A percentile compares a stretch with the other conserved stretches of the same genome.
Evolutionary conservation across 2,888 invertebrate genomes (phyloP).

Genomic region (Lobophora halterata): DNA sequence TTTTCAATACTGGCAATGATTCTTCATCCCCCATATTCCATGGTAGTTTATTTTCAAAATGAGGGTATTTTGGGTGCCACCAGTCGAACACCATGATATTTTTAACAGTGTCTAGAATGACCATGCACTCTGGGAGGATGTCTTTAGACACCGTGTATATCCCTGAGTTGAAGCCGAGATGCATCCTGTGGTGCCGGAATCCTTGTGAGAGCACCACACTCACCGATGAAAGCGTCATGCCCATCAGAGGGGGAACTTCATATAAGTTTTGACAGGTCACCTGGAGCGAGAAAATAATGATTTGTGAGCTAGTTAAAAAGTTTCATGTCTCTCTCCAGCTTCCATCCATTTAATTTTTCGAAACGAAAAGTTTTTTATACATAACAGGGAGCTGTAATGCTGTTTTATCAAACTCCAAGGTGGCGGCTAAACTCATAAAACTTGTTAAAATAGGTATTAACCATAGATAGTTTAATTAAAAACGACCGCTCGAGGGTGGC

Average conservation of each 20-base stretch:
- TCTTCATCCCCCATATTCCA: conserved; percentile 47
- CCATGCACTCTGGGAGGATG: conserved; percentile 52
- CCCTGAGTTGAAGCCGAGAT: conserved; percentile 74
- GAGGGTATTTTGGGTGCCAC: conserved; percentile 54
- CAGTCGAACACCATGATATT: conserved; percentile 53
- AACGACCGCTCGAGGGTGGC: too few species aligned
- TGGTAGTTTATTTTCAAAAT: conserved; percentile 50
- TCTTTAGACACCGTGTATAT: conserved; percentile 46
- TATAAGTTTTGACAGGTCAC: conserved; percentile 79
- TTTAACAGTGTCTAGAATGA: conserved; percentile 56
- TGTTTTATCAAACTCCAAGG: too few species aligned
- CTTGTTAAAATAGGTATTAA: too few species aligned
- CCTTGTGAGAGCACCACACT: conserved; percentile 77
- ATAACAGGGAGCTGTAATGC: too few species aligned
- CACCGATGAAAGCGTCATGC: conserved; percentile 79
- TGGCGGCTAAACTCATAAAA: too few species aligned
- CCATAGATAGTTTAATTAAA: too few species aligned
- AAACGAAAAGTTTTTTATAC: too few species aligned
- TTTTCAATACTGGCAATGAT: conserved; percentile 49
- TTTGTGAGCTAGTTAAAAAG: too few species aligned
- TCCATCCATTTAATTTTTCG: too few species aligned
- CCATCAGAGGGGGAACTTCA: conserved; percentile 80
- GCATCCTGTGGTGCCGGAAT: conserved; percentile 75
- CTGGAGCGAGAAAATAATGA: conserved; percentile 48
- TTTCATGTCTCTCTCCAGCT: too few species aligned